phyloP scores from a whole-genome alignment of 2,888 invertebrate species.

The Ariolimax columbianus region DNA sequence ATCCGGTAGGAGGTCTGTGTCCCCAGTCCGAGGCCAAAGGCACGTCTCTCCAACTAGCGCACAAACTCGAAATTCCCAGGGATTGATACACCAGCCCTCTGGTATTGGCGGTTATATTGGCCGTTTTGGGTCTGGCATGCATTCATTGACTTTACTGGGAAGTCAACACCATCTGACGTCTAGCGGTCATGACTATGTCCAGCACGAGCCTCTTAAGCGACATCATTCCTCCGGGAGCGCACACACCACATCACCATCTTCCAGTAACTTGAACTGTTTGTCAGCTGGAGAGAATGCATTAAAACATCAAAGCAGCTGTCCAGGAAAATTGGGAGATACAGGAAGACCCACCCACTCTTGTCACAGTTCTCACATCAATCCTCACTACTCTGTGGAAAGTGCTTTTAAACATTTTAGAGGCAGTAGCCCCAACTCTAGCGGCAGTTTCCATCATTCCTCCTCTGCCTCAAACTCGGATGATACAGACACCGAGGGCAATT shows the following conservation, averaged over 20 bases:
- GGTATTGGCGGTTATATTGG: constrained; percentile 35
- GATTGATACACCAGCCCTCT: constrained; percentile 41
- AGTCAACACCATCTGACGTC: constrained; percentile 25
- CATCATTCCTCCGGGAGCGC: constrained; percentile 44
- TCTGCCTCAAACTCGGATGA: constrained; percentile 25
- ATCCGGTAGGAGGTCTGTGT: constrained; percentile 24
- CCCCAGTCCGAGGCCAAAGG: constrained; percentile 26
- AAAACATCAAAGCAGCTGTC: constrained; percentile 44
- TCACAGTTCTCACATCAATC: background rate
- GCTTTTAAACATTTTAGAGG: background rate
- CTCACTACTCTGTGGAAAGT: background rate
- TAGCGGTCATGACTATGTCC: background rate
- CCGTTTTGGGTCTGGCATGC: background rate
- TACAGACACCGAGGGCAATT: constrained; percentile 31
- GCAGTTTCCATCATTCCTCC: constrained; percentile 37
- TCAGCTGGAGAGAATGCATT: background rate
- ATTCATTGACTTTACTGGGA: background rate
- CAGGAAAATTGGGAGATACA: constrained; percentile 8
- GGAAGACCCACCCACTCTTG: background rate
- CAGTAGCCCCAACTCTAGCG: background rate
- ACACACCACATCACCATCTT: background rate
- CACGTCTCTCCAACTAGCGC: background rate
- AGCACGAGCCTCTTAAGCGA: constrained; percentile 27
- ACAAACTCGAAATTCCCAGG: background rate
- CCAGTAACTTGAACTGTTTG: background rate